These are phyloP conservation scores for Metopia argyrocephala DNA, from an alignment of 2,888 invertebrate genomes.

Conservation along the genomic window DNA sequence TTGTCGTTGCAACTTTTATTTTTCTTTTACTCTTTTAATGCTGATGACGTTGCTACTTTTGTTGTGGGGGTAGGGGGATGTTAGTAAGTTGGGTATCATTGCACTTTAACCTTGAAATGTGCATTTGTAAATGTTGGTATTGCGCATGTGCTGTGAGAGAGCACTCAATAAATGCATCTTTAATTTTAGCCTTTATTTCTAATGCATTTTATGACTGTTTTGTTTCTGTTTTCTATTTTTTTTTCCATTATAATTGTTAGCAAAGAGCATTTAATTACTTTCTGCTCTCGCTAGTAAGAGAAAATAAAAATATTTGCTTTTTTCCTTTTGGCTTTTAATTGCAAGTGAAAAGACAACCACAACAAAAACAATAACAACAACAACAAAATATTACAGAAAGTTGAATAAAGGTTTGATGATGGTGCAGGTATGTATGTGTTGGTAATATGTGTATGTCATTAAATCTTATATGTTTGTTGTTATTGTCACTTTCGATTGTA, in stretches of 20 bases:
- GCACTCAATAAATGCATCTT: too few relatives aligned
- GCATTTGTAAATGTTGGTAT: slow-evolving; percentile 42
- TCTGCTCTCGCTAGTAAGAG: background rate
- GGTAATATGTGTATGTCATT: slow-evolving; percentile 20
- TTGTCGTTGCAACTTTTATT: slow-evolving; percentile 28
- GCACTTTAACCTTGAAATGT: slow-evolving; percentile 79
- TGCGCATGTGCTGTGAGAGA: slow-evolving; percentile 67
- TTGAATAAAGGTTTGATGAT: slow-evolving; percentile 12
- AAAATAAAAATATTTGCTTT: slow-evolving; percentile 4
- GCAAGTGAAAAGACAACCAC: slow-evolving; percentile 2
- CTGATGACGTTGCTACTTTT: slow-evolving; percentile 57
- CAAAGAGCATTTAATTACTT: background rate
- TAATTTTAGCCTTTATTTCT: too few relatives aligned
- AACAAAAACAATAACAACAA: too few relatives aligned
- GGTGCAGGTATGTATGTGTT: background rate
- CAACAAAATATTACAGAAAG: slow-evolving; percentile 42
- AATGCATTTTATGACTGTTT: too few relatives aligned
- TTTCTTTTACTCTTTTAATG: background rate
- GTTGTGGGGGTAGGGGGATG: too few relatives aligned
- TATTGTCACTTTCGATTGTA: slow-evolving; percentile 65
- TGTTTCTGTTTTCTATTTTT: too few relatives aligned
- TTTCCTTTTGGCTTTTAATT: slow-evolving; percentile 1
- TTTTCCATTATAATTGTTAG: too few relatives aligned
- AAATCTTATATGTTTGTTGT: slow-evolving; percentile 54
- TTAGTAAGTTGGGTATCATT: slow-evolving; percentile 72